Evolutionary conservation across 2,797 vertebrate species (phyloP), one percentile per base, ranked within the genome.

Genomic region (Sylvilagus floridanus): DNA sequence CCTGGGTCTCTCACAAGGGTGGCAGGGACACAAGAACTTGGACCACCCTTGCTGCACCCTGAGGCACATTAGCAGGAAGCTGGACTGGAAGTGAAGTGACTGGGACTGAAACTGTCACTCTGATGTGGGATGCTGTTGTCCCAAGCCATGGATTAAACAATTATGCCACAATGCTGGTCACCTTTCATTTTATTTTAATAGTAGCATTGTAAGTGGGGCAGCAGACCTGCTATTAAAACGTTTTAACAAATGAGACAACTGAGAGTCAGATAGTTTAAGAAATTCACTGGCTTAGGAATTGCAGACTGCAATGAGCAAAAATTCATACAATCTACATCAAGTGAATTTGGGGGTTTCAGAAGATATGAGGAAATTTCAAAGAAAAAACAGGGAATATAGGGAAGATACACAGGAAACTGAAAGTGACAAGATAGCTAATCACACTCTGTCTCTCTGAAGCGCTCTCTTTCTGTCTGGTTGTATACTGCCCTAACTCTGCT

Each of bases 231-330:
- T 87, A 69, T 66, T 83, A 91, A 94, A 83, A 6, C 5, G 47
- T 77, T 66, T 95, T 89, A 94, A 12, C 32, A 93, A 92, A 76
- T 35, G 57, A 91, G 30, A 73, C 6, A 76, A 68, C 37, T 30
- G 11, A 62, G 16, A 65, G n/a, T 50, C 28, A 63, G 17, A 73
- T 1, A 91, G 13, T 47, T 76, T 94, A 81, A 57, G 77, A 91
- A 89, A 81, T 13, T 86, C 19, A 65, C 0, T 42, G 6, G 54
- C 32, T 77, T 85, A 35, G 63, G 14, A 78, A 66, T 47, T 78
- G 7, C 75, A 90, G 28, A 24, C 13, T 95, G 16, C n/a, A 71
- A 28, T 94, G 24, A 78, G n/a, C 2, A 84, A 47, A 86, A 73
- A 81, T 2, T 89, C 63, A 72, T 2, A 37, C 1, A 62, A 4